Evolutionary conservation across 2,888 invertebrate genomes (phyloP), one percentile per base, ranked within the genome.

Genomic region (Lysandra coridon): DNA sequence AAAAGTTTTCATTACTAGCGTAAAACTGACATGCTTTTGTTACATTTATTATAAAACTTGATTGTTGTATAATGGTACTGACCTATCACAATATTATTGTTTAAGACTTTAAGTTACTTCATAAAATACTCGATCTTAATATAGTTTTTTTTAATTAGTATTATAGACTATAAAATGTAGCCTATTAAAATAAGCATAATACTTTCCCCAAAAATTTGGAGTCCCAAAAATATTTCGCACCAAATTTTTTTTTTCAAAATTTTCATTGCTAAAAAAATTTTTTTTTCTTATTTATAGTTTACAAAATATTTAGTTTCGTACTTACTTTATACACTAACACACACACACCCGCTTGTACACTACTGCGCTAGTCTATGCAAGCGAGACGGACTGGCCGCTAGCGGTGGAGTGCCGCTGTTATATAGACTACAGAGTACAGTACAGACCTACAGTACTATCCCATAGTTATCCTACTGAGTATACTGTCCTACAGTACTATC

Each of bases 281-380:
- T 17, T 17, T 17, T 17, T 12, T 6, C 0, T 14, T 3, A 17
- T 4, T 53, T 53, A 53, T 53, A 14, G 4, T 4, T 14, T 4
- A 57, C 1, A 49, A 49, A 12, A 49, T 49, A 49, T 49, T 10
- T 23, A 69, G 69, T 69, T 69, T 69, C 69, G 69, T 69, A 69
- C 69, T 69, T 69, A 69, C 69, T 5, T 14, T 23, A 14, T 69
- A 12, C 69, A 69, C 69, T 37, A 37, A 33, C 69, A 69, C 69
- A 69, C 69, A 69, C 69, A 69, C 69, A 33, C 69, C 10, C 69
- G 69, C 69, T 33, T 69, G 69, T 69, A 69, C 69, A 69, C 69
- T 69, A 69, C 69, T 69, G 69, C 69, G 57, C 76, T 17, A 76
- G 76, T 76, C 76, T 76, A 57, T 76, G 76, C 76, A 76, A 57